Evolutionary conservation across 2,113 vertebrate species (phyloP).

Genomic region (Hypomesus transpacificus): DNA sequence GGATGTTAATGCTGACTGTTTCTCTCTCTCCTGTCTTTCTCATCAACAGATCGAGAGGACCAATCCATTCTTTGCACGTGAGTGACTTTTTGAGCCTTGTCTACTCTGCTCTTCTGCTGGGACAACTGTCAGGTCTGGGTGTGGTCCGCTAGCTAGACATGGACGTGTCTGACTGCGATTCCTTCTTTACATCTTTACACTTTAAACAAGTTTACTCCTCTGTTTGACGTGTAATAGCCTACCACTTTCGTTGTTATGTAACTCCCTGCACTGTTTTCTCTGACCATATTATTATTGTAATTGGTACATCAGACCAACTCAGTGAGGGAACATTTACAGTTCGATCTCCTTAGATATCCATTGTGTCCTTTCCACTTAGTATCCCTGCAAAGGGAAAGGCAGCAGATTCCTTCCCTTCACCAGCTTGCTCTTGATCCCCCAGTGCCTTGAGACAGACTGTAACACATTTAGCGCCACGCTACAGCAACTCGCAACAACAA

Average conservation of each 20-base stretch:
- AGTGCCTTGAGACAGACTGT: constrained; percentile 8
- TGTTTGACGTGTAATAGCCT: background rate
- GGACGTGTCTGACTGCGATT: background rate
- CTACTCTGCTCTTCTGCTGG: background rate
- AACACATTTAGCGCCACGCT: constrained; percentile 16
- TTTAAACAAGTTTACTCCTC: background rate
- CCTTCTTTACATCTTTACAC: background rate
- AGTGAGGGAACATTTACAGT: background rate
- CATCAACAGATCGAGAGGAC: constrained; percentile 92
- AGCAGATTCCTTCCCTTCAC: constrained; percentile 4
- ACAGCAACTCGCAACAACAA: background rate
- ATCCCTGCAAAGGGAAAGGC: constrained; percentile 3
- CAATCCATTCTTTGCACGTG: constrained; percentile 99
- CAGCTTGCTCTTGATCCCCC: background rate
- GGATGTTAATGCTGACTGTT: constrained; percentile 20
- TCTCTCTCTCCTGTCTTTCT: constrained; percentile 12
- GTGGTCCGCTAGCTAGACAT: background rate
- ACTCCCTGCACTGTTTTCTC: background rate
- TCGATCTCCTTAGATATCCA: constrained; percentile 2
- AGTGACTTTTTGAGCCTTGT: constrained; percentile 66
- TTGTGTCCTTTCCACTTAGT: background rate
- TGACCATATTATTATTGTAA: background rate
- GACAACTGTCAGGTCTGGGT: constrained; percentile 1
- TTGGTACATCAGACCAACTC: background rate
- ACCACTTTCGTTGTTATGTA: background rate